These are phyloP conservation scores for Malthinus seriepunctatus DNA, from an alignment of 2,888 invertebrate species.

Conservation along the genomic window DNA sequence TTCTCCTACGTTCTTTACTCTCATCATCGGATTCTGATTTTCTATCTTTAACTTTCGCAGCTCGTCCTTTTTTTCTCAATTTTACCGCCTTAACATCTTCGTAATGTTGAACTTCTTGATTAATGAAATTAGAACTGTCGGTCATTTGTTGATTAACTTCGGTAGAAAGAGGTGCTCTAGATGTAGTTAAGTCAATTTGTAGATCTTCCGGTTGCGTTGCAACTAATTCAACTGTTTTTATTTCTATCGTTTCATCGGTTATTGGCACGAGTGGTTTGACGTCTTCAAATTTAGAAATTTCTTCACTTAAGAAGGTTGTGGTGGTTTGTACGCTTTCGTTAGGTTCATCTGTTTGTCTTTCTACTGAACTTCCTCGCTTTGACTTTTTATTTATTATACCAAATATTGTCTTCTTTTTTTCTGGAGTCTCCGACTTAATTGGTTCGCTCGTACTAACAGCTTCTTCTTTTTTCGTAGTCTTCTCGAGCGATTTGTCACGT, in stretches of 20 bases:
- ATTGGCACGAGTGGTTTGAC: constrained; percentile 10
- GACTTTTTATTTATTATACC: not conserved
- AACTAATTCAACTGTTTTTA: not conserved
- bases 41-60: not conserved
- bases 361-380: not conserved
- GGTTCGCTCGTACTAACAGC: not conserved
- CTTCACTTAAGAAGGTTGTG: not conserved
- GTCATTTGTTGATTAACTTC: constrained; percentile 9
- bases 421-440: constrained; percentile 24
- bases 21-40: constrained; percentile 7
- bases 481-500: constrained; percentile 31
- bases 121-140: constrained; percentile 14
- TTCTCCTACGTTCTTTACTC: constrained; percentile 22
- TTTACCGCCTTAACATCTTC: constrained; percentile 1
- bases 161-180: not conserved
- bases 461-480: constrained; percentile 6
- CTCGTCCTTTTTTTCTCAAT: not conserved
- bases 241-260: not conserved
- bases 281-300: not conserved
- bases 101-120: constrained; percentile 16
- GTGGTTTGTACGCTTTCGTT: not conserved
- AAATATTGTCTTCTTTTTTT: constrained; percentile 13
- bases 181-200: not conserved
- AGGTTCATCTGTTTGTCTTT: not conserved
- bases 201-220: too few species aligned